Evolutionary conservation across 2,888 invertebrate genomes (phyloP).

Genomic region (Furcula furcula): DNA sequence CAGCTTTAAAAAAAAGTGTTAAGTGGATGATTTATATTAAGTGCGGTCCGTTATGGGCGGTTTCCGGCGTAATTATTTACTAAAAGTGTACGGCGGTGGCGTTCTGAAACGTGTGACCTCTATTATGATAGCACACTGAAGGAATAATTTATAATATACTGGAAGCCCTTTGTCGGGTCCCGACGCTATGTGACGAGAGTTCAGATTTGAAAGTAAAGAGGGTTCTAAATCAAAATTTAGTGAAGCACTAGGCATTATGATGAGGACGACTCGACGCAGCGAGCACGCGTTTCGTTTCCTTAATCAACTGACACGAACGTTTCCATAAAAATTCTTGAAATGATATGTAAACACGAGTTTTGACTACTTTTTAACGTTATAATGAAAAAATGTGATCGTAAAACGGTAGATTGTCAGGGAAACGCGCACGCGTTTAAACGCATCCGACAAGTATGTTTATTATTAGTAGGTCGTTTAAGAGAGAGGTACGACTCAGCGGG

Average conservation of each 20-base stretch:
- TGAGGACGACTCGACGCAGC: slow-evolving; percentile 1
- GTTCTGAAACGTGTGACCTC: slow-evolving; percentile 40
- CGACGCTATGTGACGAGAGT: slow-evolving; percentile 22
- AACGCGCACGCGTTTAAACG: no score
- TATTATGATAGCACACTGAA: slow-evolving; percentile 41
- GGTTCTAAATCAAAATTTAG: slow-evolving; percentile 8
- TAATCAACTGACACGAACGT: slow-evolving; percentile 1
- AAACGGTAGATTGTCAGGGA: no score
- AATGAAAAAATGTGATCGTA: no score
- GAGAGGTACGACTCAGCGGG: no score
- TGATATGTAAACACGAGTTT: neutral
- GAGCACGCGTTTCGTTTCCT: slow-evolving; percentile 7
- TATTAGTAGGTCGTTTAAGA: no score
- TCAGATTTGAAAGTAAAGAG: slow-evolving; percentile 4
- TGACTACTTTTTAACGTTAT: neutral
- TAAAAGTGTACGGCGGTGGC: slow-evolving; percentile 42
- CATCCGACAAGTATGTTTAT: no score
- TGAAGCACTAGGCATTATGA: slow-evolving; percentile 7
- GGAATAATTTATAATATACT: slow-evolving; percentile 59
- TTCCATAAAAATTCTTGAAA: neutral
- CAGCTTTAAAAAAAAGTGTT: slow-evolving; percentile 68
- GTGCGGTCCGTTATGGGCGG: slow-evolving; percentile 62
- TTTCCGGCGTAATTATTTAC: slow-evolving; percentile 74
- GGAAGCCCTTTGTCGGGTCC: slow-evolving; percentile 43
- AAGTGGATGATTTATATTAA: slow-evolving; percentile 80